These are phyloP conservation scores for Pegoplata infirma DNA, from an alignment of 2,888 invertebrate species.

Conservation along the genomic window DNA sequence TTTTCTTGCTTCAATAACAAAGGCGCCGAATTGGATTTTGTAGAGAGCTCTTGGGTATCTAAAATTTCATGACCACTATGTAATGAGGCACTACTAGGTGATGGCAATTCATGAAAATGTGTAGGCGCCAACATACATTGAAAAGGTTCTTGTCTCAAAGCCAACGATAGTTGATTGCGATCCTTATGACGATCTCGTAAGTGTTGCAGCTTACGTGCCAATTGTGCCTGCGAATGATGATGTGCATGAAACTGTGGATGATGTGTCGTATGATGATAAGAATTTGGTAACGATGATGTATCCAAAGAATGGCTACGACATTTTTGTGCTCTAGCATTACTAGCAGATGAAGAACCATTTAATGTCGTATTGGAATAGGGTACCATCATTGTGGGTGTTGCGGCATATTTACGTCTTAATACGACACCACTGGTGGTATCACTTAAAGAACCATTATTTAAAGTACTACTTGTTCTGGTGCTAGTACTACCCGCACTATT, in stretches of 20 bases:
- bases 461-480: conserved; percentile 62
- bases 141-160: conserved; percentile 77
- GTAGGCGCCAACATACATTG: conserved; percentile 74
- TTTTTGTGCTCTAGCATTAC: conserved; percentile 68
- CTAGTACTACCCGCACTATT: conserved; percentile 63
- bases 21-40: conserved; percentile 78
- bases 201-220: conserved; percentile 67
- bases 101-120: conserved; percentile 77
- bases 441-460: conserved; percentile 52
- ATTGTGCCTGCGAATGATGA: conserved; percentile 56
- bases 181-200: conserved; percentile 69
- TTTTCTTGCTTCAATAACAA: conserved; percentile 76
- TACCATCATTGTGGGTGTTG: conserved; percentile 72
- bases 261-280: conserved; percentile 64
- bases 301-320: conserved; percentile 76
- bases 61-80: conserved; percentile 76
- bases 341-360: conserved; percentile 18
- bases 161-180: conserved; percentile 74
- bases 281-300: conserved; percentile 66
- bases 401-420: conserved; percentile 74
- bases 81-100: conserved; percentile 77
- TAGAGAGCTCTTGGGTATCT: conserved; percentile 76
- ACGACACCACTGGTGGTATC: conserved; percentile 68
- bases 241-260: conserved; percentile 58
- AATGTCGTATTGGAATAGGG: conserved; percentile 57